Base-by-base conservation (phyloP, 2,888 invertebrate genomes). In the Lycaena phlaeas region DNA sequence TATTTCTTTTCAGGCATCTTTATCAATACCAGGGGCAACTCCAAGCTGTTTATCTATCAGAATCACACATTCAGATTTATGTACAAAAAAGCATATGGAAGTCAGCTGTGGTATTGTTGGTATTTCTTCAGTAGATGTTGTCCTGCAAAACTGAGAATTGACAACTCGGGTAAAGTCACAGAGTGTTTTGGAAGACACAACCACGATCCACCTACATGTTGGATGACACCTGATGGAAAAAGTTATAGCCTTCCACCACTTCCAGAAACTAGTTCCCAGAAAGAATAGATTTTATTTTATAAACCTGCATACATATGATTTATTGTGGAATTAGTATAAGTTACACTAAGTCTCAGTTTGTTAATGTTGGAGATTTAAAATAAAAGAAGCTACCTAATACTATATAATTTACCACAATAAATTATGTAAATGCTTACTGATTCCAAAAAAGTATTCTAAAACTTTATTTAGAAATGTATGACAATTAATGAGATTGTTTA, bases 41-140 rank as follows among this genome's bases (percentile, higher is more conserved):
- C 84, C 2, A 84, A 84, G 55, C 54, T 84, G 40, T 84, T 81
- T 47, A 84, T 84, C 51, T 84, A 84, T 46, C 82, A 84, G 56
- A 84, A 84, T 52, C 84, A 84, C 50, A 84, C 84, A 52, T 84
- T 84, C 62, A 68, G 84, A 48, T 84, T 84, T 44, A 84, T 84
- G 84, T 84, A 84, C 50, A 84, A 84, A 52, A 81, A 82, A 46
- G 84, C 82, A 4, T 84, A 79, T 54, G 84, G 84, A n/a, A 84
- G 84, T 53, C 84, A 84, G 42, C 57, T 84, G 2, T 84, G 84
- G 84, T 84, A 84, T 43, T 84, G 84, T 49, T 84, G 84, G 84
- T 82, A 76, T 47, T 84, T 84, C 74, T 84, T 84, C 61, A 84
- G 79, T 36, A 56, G 82, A 42, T 82, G 84, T 49, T 84, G 84